Conservation (phyloP, 2,797 vertebrate species). For the Parambassis ranga region DNA sequence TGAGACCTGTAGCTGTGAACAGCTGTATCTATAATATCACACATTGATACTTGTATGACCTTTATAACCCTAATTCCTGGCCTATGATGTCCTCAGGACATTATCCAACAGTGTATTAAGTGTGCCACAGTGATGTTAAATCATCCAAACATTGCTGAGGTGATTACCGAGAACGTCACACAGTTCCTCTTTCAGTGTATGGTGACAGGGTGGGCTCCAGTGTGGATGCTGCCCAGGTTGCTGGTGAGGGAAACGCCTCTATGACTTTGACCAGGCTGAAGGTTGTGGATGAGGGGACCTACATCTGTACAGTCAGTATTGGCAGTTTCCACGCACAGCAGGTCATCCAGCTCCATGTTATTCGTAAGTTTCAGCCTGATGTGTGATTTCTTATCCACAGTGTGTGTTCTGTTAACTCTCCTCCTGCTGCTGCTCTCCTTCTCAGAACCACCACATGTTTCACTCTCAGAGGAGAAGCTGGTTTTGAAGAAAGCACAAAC, state of each 20-base stretch:
- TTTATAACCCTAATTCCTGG: too few relatives aligned
- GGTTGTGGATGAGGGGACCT: conserved; percentile 82
- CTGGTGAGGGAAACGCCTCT: conserved; percentile 74
- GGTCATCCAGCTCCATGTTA: conserved; percentile 76
- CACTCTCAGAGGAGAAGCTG: conserved; percentile 69
- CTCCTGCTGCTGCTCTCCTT: background rate
- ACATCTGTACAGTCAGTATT: conserved; percentile 82
- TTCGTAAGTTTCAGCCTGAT: conserved; percentile 70
- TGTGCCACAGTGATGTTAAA: too few relatives aligned
- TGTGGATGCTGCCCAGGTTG: conserved; percentile 61
- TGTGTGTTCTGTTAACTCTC: background rate
- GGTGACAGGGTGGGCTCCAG: conserved; percentile 58
- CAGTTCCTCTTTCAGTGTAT: conserved; percentile 40
- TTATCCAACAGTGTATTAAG: too few relatives aligned
- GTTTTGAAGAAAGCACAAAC: conserved; percentile 59
- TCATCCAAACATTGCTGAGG: too few relatives aligned
- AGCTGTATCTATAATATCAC: background rate
- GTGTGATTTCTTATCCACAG: background rate
- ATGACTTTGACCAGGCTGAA: conserved; percentile 73
- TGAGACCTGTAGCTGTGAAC: conserved; percentile 44
- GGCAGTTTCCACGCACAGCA: conserved; percentile 80
- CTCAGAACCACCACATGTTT: conserved; percentile 76
- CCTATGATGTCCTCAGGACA: too few relatives aligned
- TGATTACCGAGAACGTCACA: background rate
- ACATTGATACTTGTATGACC: too few relatives aligned